Percentiles rank a stretch among this genome's conserved stretches.
Conservation (phyloP, 2,888 invertebrate genomes). For the Cryptophagus acutangulus region DNA sequence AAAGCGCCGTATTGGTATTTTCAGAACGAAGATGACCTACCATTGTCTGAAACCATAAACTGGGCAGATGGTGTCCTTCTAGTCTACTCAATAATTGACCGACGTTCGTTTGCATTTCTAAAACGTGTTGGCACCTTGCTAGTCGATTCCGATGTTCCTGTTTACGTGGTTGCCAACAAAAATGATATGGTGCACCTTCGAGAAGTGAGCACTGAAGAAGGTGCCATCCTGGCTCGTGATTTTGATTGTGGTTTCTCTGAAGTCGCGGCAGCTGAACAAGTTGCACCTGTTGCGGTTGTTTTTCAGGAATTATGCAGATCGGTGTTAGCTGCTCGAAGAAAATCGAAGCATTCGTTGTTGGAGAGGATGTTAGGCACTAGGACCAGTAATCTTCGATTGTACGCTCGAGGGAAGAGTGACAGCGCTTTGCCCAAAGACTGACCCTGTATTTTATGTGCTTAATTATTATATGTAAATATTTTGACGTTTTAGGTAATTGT, state of each 20-base stretch:
- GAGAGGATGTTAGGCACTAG: conserved; percentile 80
- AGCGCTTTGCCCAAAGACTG: conserved; percentile 81
- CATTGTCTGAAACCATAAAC: conserved; percentile 64
- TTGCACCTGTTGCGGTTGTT: conserved; percentile 75
- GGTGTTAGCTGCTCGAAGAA: conserved; percentile 69
- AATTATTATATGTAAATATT: no score
- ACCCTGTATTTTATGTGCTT: no score
- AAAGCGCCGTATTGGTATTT: no score
- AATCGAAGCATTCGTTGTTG: conserved; percentile 78
- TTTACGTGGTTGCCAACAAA: conserved; percentile 86
- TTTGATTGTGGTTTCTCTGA: conserved; percentile 85
- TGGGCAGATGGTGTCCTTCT: conserved; percentile 89
- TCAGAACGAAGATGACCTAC: conserved; percentile 69
- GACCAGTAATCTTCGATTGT: conserved; percentile 63
- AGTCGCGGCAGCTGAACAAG: conserved; percentile 85
- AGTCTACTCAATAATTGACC: conserved; percentile 87
- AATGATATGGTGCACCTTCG: conserved; percentile 86
- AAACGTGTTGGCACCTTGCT: conserved; percentile 62
- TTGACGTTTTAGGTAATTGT: no score
- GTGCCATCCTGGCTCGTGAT: conserved; percentile 81
- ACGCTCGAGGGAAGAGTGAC: conserved; percentile 83
- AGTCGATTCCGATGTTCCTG: conserved; percentile 66
- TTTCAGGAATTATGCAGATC: conserved; percentile 80
- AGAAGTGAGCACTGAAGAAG: conserved; percentile 83
- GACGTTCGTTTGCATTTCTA: conserved; percentile 78